Base-by-base conservation (phyloP, 2,888 invertebrate genomes). In the Apoda limacodes region DNA sequence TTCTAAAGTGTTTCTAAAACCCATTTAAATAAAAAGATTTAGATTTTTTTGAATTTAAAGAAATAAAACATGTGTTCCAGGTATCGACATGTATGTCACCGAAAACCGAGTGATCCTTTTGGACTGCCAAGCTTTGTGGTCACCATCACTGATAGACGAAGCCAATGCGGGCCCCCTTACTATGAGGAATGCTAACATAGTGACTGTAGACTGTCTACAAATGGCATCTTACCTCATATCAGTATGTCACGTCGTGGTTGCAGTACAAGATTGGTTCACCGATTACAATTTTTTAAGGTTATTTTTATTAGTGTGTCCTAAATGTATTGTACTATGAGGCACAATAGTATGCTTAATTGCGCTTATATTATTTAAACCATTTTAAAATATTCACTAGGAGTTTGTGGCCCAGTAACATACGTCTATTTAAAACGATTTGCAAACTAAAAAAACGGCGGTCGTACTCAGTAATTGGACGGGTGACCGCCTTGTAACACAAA, bases 241-340 rank as follows among this genome's bases (percentile, higher is more conserved):
- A 2, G 89, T 96, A 20, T 96, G 96, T 50, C 95, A 98, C 63
- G 87, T 95, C 2, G 82, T 98, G 5, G 82, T 98, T 33, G 85
- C 95, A 19, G 90, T 93, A 0, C 90, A 95, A 54, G 96, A 97
- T 60, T 95, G 92, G 87, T 92, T 92, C 55, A 83, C 90, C 3
- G 94, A 94, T 67, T 87, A 92, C 34, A 93, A 92, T 63, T 82
- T 90, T 50, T 60, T 90, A 39, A 89, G 93, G 86, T 87, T 50
- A n/a, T n/a, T n/a, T n/a, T n/a, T n/a, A n/a, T n/a, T n/a, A n/a
- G n/a, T n/a, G n/a, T n/a, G n/a, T n/a, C n/a, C n/a, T n/a, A n/a
- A n/a, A n/a, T n/a, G n/a, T n/a, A n/a, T n/a, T n/a, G n/a, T n/a
- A n/a, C n/a, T n/a, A n/a, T n/a, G n/a, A n/a, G n/a, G n/a, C n/a